Percentiles rank a stretch among this genome's conserved stretches.
phyloP scores from a whole-genome alignment of 1,140 invertebrate species.

The Ceratosolen solmsi region DNA sequence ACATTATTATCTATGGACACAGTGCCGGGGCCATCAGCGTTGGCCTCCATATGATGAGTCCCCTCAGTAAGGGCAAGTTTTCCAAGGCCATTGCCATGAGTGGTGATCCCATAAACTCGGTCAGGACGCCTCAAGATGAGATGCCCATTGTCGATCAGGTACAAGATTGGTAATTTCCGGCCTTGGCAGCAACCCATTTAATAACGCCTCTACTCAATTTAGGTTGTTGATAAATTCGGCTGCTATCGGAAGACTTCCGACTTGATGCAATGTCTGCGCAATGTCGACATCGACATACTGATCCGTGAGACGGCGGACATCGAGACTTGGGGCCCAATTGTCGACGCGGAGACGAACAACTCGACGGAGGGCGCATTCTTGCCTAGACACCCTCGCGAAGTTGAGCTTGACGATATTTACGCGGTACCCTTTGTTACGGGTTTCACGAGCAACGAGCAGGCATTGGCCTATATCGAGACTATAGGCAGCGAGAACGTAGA shows the following conservation, averaged over 20 bases:
- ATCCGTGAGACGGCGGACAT: constrained; percentile 77
- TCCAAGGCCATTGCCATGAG: constrained; percentile 82
- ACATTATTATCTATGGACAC: constrained; percentile 92
- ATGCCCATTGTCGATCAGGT: constrained; percentile 72
- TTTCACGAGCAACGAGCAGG: constrained; percentile 86
- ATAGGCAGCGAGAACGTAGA: constrained; percentile 75
- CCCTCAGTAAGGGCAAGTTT: constrained; percentile 77
- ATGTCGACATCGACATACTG: constrained; percentile 75
- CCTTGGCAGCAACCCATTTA: background rate
- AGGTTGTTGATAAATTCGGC: constrained; percentile 77
- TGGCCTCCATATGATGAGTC: constrained; percentile 80
- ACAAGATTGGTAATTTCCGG: background rate
- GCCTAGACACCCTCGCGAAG: constrained; percentile 76
- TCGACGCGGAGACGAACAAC: constrained; percentile 82
- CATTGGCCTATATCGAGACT: constrained; percentile 73
- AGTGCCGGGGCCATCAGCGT: constrained; percentile 84
- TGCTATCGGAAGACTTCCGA: constrained; percentile 78
- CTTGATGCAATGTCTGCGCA: constrained; percentile 80
- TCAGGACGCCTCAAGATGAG: constrained; percentile 64
- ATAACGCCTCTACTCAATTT: background rate
- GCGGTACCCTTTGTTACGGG: constrained; percentile 82
- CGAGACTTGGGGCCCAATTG: constrained; percentile 82
- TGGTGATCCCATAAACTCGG: constrained; percentile 77
- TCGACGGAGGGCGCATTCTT: constrained; percentile 77
- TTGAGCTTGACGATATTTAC: constrained; percentile 75